Conservation (phyloP, 1,140 invertebrate genomes). For the Drosophila equinoxialis region DNA sequence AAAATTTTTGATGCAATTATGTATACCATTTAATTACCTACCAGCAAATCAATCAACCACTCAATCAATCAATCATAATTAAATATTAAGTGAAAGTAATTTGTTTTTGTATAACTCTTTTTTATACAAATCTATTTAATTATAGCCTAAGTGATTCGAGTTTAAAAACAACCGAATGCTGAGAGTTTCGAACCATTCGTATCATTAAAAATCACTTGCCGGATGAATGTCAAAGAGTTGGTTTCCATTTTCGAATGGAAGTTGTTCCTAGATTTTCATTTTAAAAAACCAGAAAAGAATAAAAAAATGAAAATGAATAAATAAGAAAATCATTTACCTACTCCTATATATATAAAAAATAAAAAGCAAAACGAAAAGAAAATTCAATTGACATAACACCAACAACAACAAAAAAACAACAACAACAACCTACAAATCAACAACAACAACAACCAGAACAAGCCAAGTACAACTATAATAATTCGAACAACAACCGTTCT, state of each 20-base stretch:
- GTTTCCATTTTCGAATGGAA: slow-evolving; percentile 27
- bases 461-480: slow-evolving; percentile 59
- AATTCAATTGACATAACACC: slow-evolving; percentile 57
- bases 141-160: slow-evolving; percentile 81
- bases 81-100: slow-evolving; percentile 61
- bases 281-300: slow-evolving; percentile 14
- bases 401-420: slow-evolving; percentile 59
- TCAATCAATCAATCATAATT: slow-evolving; percentile 18
- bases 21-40: slow-evolving; percentile 12
- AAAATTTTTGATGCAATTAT: slow-evolving; percentile 7
- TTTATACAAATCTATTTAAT: slow-evolving; percentile 65
- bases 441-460: slow-evolving; percentile 61
- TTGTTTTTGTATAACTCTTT: slow-evolving; percentile 71
- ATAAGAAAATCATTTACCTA: slow-evolving; percentile 20
- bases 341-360: slow-evolving; percentile 25
- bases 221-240: slow-evolving; percentile 64
- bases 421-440: slow-evolving; percentile 48
- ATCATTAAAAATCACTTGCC: slow-evolving; percentile 46
- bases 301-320: not conserved
- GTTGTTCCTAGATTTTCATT: slow-evolving; percentile 26
- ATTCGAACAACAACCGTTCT: slow-evolving; percentile 64
- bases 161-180: slow-evolving; percentile 79
- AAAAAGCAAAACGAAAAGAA: not conserved
- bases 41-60: not conserved
- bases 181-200: slow-evolving; percentile 61